These are phyloP conservation scores for Drosophila kambysellisi DNA, from an alignment of 2,888 invertebrate species.

Conservation along the genomic window DNA sequence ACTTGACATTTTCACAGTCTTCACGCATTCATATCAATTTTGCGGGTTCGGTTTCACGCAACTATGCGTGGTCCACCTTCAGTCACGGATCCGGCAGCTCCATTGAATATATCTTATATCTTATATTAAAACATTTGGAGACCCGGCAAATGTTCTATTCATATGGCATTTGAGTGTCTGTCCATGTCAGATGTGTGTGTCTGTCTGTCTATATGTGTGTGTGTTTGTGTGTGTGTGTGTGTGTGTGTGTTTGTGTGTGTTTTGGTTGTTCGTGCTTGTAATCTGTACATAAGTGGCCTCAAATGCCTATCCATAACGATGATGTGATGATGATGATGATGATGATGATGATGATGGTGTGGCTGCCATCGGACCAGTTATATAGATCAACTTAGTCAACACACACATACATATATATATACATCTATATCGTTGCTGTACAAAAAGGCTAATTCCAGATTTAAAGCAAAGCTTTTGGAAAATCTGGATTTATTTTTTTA, in stretches of 20 bases:
- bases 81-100: slow-evolving; percentile 15
- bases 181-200: slow-evolving; percentile 16
- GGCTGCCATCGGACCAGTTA: slow-evolving; percentile 44
- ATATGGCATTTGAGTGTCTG: slow-evolving; percentile 32
- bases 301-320: slow-evolving; percentile 59
- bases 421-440: neutral
- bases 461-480: neutral
- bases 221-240: slow-evolving; percentile 23
- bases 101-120: slow-evolving; percentile 4
- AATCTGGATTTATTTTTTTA: neutral
- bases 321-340: slow-evolving; percentile 30
- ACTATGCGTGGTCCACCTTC: slow-evolving; percentile 31
- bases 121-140: slow-evolving; percentile 28
- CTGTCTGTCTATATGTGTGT: neutral
- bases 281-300: slow-evolving; percentile 74
- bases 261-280: slow-evolving; percentile 45
- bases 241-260: slow-evolving; percentile 6
- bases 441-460: neutral
- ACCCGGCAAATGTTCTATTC: slow-evolving; percentile 22
- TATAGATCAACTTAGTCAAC: neutral
- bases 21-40: slow-evolving; percentile 80
- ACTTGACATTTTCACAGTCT: slow-evolving; percentile 82
- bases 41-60: slow-evolving; percentile 79
- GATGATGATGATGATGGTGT: slow-evolving; percentile 38
- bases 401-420: neutral